Evolutionary conservation across 2,113 vertebrate genomes (phyloP), one percentile per base, ranked within the genome.

Genomic region (Cephalopterus ornatus): DNA sequence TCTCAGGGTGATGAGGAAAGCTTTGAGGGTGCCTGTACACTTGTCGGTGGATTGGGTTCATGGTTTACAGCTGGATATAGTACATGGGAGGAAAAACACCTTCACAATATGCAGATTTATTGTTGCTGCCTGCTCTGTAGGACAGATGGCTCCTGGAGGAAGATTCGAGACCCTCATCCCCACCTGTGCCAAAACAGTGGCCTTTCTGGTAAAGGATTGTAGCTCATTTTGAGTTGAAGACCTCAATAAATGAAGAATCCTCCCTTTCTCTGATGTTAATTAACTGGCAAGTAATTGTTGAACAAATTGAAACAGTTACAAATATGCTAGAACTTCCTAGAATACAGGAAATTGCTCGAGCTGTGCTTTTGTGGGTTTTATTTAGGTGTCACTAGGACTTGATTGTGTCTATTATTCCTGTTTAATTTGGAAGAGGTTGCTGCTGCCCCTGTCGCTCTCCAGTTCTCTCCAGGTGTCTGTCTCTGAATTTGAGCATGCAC

Each of bases 61-160:
- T 24, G 24, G 11, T 61, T 88, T 61, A 26, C 37, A 53, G 58
- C 46, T 46, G 3, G 21, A 8, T 66, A 8, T 11, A n/a, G 44
- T 23, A 33, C 19, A 9, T 0, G 0, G 39, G 28, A 44, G 28
- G 15, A 50, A 55, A 66, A 66, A 66, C 3, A 3, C 4, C 49
- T 59, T 46, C 46, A 19, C 14, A 33, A 4, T 4, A 46, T 0
- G 0, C 19, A 56, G 33, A 20, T 82, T 22, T 65, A 27, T 66
- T 53, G 67, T 39, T 26, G 14, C 27, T 56, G 14, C 11, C 41
- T 32, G 56, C 30, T 49, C 46, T 14, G 8, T 52, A 50, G 47
- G 59, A 28, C 24, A 35, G 18, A 21, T 16, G 19, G 50, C 49
- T 92, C 2, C 2, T 44, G 26, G 65, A 19, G 30, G 28, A 42